Conservation (phyloP, 2,888 invertebrate genomes). For the Zaprionus bogoriensis region DNA sequence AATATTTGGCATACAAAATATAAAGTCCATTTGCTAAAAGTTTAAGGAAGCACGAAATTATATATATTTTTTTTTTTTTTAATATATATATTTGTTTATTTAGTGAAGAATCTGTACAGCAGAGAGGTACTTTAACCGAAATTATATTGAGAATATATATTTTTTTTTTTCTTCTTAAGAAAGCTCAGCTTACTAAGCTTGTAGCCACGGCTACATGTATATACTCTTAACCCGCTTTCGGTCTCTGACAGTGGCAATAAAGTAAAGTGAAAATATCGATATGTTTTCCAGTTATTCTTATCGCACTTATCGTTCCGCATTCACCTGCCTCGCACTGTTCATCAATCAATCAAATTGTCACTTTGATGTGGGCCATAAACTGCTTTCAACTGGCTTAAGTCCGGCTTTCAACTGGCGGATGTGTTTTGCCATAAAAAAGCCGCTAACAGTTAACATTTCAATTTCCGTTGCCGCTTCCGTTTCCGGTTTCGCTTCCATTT, state of each 20-base stretch:
- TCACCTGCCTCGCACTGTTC: background rate
- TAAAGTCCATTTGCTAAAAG: too few species aligned
- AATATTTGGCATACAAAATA: too few species aligned
- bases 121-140: too few species aligned
- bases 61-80: too few species aligned
- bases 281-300: background rate
- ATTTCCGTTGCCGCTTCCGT: conserved; percentile 23
- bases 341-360: conserved; percentile 54
- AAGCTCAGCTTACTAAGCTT: too few species aligned
- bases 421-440: conserved; percentile 2
- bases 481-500: background rate
- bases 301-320: background rate
- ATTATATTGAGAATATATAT: too few species aligned
- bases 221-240: too few species aligned
- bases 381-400: background rate
- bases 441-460: conserved; percentile 37
- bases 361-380: conserved; percentile 38
- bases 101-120: too few species aligned
- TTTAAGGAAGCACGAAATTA: too few species aligned
- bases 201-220: too few species aligned
- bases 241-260: background rate
- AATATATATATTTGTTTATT: too few species aligned
- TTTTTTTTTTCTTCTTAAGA: too few species aligned
- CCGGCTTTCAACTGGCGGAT: background rate
- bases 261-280: background rate